Percentiles rank a stretch among this genome's conserved stretches.
Evolutionary conservation across 2,113 vertebrate genomes (phyloP).

Genomic region (Neoarius graeffei): DNA sequence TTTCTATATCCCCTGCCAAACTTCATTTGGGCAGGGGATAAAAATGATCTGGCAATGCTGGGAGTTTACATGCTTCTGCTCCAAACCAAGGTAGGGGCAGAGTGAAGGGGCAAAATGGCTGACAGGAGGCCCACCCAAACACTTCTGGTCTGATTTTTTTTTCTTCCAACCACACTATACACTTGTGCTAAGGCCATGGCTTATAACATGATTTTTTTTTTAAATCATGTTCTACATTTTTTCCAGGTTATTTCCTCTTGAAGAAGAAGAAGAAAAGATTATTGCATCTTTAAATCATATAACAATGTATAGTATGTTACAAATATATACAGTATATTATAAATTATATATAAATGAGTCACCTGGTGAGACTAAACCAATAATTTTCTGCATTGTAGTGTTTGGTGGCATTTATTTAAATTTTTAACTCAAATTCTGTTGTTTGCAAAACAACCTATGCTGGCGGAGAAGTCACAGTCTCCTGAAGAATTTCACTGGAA

Average conservation of each 20-base stretch:
- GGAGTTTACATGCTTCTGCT: background rate
- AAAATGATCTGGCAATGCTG: background rate
- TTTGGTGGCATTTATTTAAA: background rate
- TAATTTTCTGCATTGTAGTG: background rate
- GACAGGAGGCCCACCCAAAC: background rate
- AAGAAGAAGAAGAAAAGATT: background rate
- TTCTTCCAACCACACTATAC: background rate
- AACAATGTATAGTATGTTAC: background rate
- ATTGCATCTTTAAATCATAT: background rate
- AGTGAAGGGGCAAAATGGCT: background rate
- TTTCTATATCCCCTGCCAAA: no score
- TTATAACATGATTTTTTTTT: background rate
- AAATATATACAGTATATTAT: background rate
- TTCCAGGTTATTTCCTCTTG: background rate
- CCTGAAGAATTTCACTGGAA: constrained; percentile 30
- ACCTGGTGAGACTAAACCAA: background rate
- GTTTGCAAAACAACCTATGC: background rate
- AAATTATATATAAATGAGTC: background rate
- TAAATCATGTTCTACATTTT: background rate
- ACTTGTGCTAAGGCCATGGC: background rate
- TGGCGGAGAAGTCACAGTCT: background rate
- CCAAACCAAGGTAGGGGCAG: background rate
- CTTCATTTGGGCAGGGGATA: no score
- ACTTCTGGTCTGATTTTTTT: background rate
- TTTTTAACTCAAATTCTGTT: background rate